Conservation (phyloP, 2,113 vertebrate genomes). For the Trinectes maculatus region DNA sequence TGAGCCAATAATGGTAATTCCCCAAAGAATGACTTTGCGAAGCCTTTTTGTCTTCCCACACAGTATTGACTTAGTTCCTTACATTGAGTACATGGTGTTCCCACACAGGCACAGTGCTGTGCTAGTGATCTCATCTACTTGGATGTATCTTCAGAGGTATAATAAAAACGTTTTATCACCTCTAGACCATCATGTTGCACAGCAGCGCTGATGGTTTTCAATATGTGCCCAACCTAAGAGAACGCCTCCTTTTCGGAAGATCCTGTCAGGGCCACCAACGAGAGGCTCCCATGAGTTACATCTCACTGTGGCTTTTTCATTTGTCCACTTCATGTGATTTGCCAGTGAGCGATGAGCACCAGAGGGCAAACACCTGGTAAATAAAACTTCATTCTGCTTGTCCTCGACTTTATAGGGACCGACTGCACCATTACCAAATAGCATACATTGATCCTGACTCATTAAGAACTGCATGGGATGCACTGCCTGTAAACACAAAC, state of each 20-base stretch:
- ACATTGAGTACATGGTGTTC: constrained; percentile 60
- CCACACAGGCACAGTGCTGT: constrained; percentile 44
- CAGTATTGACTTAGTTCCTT: constrained; percentile 71
- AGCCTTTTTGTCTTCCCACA: constrained; percentile 68
- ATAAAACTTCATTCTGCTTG: neutral
- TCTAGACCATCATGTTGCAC: constrained; percentile 22
- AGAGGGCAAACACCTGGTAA: constrained; percentile 19
- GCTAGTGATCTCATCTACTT: constrained; percentile 50
- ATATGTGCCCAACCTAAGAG: constrained; percentile 6
- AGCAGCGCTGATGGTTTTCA: constrained; percentile 30
- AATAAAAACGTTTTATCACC: constrained; percentile 47
- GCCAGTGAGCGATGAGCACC: constrained; percentile 8
- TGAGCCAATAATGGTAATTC: constrained; percentile 74
- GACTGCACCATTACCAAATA: constrained; percentile 14
- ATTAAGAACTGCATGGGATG: neutral
- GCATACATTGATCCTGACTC: constrained; percentile 1
- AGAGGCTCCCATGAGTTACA: constrained; percentile 13
- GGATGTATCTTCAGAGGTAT: constrained; percentile 33
- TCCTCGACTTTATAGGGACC: neutral
- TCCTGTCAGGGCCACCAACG: constrained; percentile 12
- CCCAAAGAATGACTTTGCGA: constrained; percentile 66
- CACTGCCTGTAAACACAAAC: neutral
- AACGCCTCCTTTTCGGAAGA: neutral
- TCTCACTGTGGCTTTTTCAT: neutral
- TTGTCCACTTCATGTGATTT: constrained; percentile 25